Conservation (phyloP, 92 coral and sea anemone species). For the Porites cylindrica region DNA sequence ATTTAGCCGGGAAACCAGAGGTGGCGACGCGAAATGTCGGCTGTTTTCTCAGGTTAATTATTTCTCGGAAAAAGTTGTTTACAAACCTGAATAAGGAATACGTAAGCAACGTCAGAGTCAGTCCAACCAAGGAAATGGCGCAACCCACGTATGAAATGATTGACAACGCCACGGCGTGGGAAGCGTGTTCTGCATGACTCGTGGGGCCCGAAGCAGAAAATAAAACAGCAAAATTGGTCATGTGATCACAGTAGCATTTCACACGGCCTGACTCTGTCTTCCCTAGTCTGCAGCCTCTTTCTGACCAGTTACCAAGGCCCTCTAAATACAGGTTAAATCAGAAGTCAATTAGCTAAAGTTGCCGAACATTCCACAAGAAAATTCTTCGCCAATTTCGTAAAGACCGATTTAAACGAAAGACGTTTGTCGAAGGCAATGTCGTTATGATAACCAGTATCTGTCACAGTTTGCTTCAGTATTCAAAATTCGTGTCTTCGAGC, state of each 20-base stretch:
- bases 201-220: conserved; percentile 68
- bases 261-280: conserved; percentile 41
- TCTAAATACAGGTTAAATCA: conserved; percentile 3
- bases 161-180: conserved; percentile 60
- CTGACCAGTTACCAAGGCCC: conserved; percentile 64
- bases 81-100: conserved; percentile 88
- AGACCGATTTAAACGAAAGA: too few species aligned
- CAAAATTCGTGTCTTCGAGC: too few species aligned
- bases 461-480: too few species aligned
- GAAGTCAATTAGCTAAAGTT: neutral
- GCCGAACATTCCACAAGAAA: too few species aligned
- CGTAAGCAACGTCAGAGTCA: conserved; percentile 81
- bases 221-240: conserved; percentile 84
- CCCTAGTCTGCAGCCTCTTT: conserved; percentile 45
- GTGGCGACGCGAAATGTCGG: too few species aligned
- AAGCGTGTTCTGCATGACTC: conserved; percentile 14
- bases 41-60: too few species aligned
- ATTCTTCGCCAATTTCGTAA: too few species aligned
- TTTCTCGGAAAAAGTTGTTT: neutral
- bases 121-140: conserved; percentile 85
- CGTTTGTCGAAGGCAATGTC: too few species aligned
- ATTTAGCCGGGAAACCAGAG: too few species aligned
- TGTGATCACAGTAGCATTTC: conserved; percentile 77
- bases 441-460: too few species aligned
- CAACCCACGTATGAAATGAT: conserved; percentile 92